phyloP scores from a whole-genome alignment of 2,888 invertebrate species.

The Apodemia hepburni region DNA sequence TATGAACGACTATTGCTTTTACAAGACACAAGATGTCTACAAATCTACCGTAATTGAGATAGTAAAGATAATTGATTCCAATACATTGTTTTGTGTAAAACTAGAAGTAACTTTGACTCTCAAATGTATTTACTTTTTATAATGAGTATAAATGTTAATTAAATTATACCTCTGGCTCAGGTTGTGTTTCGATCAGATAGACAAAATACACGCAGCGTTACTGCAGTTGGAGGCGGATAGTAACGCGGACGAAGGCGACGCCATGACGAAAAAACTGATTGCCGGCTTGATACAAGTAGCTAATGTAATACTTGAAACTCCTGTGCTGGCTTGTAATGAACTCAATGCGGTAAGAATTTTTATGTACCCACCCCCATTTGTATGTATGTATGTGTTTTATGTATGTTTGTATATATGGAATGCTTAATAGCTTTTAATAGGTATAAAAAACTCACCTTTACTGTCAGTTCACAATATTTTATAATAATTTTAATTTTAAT shows the following conservation, averaged over 20 bases:
- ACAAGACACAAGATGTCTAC: conserved; percentile 11
- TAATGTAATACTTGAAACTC: conserved; percentile 44
- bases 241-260: conserved; percentile 33
- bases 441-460: too few relatives aligned
- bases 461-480: too few relatives aligned
- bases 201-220: conserved; percentile 44
- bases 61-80: neutral
- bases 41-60: conserved; percentile 9
- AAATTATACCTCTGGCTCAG: too few relatives aligned
- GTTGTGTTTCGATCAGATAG: too few relatives aligned
- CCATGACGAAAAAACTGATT: conserved; percentile 42
- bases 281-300: conserved; percentile 42
- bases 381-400: too few relatives aligned
- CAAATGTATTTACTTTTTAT: too few relatives aligned
- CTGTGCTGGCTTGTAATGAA: conserved; percentile 38
- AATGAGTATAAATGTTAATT: too few relatives aligned
- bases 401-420: too few relatives aligned
- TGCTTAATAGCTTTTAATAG: too few relatives aligned
- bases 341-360: conserved; percentile 43
- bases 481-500: too few relatives aligned
- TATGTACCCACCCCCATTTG: too few relatives aligned
- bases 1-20: conserved; percentile 3
- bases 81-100: neutral
- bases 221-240: conserved; percentile 41
- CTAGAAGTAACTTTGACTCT: too few relatives aligned